Percentiles rank a stretch among this genome's conserved stretches.
Evolutionary conservation across 2,888 invertebrate species (phyloP).

Genomic region (Ceratothoa steindachneri): DNA sequence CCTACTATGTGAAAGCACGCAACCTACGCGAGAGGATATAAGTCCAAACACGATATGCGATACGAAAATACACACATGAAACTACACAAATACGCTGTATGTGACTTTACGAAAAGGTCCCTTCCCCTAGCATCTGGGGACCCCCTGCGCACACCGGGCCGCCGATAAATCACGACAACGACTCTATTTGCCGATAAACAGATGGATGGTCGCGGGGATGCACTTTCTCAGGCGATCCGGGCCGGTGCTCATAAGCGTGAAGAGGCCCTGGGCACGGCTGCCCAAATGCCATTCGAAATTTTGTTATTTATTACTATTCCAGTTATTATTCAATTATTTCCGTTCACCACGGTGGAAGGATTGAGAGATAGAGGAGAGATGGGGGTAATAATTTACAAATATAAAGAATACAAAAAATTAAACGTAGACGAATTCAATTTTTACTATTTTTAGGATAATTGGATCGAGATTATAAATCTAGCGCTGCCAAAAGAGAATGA

Average conservation of each 20-base stretch:
- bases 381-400: not conserved
- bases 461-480: no score
- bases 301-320: not conserved
- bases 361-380: not conserved
- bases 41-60: no score
- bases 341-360: not conserved
- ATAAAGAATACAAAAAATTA: no score
- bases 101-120: not conserved
- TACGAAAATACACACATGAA: no score
- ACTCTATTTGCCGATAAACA: conserved; percentile 8
- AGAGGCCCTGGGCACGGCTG: not conserved
- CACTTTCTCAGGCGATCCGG: not conserved
- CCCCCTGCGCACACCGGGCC: not conserved
- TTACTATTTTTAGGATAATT: no score
- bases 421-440: no score
- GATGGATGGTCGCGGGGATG: not conserved
- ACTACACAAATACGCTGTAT: no score
- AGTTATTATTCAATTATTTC: not conserved
- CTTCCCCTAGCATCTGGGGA: not conserved
- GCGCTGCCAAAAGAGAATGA: no score
- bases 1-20: no score
- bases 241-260: conserved; percentile 3
- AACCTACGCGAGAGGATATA: no score
- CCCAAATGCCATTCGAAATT: not conserved
- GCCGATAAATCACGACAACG: conserved; percentile 5